phyloP scores from a whole-genome alignment of 1,140 invertebrate species.

The Orchesella cincta region DNA sequence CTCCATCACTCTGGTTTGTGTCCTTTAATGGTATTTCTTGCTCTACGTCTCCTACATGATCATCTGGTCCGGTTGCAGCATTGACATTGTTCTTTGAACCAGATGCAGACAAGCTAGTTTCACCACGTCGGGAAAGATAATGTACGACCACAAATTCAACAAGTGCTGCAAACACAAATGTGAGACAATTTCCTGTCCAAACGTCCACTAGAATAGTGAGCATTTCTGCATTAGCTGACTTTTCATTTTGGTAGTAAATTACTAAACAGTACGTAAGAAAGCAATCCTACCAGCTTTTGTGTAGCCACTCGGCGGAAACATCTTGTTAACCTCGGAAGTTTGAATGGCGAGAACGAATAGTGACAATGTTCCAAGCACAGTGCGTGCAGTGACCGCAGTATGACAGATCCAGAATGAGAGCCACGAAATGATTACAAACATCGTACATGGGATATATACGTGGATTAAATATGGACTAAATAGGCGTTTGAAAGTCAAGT shows the following conservation, averaged over 20 bases:
- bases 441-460: constrained; percentile 42
- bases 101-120: neutral
- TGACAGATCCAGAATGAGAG: constrained; percentile 48
- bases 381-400: constrained; percentile 40
- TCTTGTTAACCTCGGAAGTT: constrained; percentile 14
- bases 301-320: neutral
- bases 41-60: neutral
- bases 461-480: constrained; percentile 34
- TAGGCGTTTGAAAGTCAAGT: constrained; percentile 34
- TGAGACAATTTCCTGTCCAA: constrained; percentile 12
- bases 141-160: constrained; percentile 14
- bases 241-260: constrained; percentile 66
- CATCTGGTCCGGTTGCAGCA: neutral
- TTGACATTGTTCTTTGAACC: neutral
- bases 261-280: constrained; percentile 70
- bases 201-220: constrained; percentile 59
- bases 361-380: neutral
- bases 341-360: constrained; percentile 3
- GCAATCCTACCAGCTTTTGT: constrained; percentile 59
- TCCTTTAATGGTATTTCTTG: constrained; percentile 21
- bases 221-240: constrained; percentile 65
- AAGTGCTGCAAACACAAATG: constrained; percentile 13
- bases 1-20: neutral
- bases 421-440: constrained; percentile 49
- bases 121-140: neutral